These are phyloP conservation scores for Podargus strigoides DNA, from an alignment of 2,797 vertebrate species.

Conservation along the genomic window DNA sequence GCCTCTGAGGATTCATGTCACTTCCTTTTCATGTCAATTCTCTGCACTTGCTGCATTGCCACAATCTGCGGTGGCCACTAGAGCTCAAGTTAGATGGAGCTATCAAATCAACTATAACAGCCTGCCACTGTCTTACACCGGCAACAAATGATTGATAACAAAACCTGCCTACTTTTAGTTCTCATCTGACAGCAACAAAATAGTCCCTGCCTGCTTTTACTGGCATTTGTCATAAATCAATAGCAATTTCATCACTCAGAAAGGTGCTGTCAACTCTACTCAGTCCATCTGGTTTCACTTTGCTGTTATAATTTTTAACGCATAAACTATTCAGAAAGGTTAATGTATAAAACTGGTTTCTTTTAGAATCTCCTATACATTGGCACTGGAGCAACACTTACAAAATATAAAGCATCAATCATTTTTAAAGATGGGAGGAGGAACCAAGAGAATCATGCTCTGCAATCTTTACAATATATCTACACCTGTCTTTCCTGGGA, in stretches of 20 bases:
- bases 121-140: conserved; percentile 68
- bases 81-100: conserved; percentile 68
- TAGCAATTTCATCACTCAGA: conserved; percentile 85
- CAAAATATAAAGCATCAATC: neutral
- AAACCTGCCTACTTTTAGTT: conserved; percentile 85
- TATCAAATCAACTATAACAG: conserved; percentile 78
- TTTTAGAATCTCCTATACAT: conserved; percentile 6
- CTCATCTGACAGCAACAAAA: conserved; percentile 87
- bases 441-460: neutral
- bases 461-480: neutral
- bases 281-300: conserved; percentile 77
- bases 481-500: neutral
- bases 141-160: conserved; percentile 88
- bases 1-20: conserved; percentile 62
- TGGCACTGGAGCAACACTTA: neutral
- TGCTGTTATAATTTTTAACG: conserved; percentile 62
- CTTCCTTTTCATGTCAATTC: conserved; percentile 76
- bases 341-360: conserved; percentile 49
- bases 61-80: conserved; percentile 60
- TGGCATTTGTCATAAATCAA: conserved; percentile 94
- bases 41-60: conserved; percentile 59
- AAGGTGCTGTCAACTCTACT: conserved; percentile 73
- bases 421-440: conserved; percentile 1
- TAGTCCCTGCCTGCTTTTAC: conserved; percentile 78
- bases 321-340: conserved; percentile 64